Conservation (phyloP, 2,797 vertebrate species). For the Leptatherina wallacei region DNA sequence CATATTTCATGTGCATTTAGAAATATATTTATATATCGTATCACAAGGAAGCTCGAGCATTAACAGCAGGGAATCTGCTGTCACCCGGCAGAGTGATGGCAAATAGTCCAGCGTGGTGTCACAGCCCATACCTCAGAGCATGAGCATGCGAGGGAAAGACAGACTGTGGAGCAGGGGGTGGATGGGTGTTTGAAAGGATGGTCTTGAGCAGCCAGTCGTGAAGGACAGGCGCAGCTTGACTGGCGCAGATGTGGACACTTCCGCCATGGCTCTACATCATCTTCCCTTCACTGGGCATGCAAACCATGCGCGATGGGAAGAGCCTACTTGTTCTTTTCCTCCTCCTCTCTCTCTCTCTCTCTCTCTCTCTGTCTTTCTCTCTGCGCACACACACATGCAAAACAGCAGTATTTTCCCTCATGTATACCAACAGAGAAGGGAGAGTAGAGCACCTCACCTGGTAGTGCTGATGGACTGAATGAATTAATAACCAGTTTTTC, state of each 20-base stretch:
- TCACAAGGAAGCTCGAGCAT: constrained; percentile 54
- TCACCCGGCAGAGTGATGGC: constrained; percentile 79
- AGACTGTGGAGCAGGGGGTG: constrained; percentile 56
- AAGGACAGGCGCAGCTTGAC: constrained; percentile 88
- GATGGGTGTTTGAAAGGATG: constrained; percentile 76
- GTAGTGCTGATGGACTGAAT: constrained; percentile 10
- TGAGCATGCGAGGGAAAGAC: constrained; percentile 51
- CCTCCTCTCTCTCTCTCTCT: constrained; percentile 40
- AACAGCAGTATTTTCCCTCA: constrained; percentile 81
- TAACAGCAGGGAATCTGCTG: constrained; percentile 58
- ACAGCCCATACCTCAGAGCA: constrained; percentile 78
- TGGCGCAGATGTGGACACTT: constrained; percentile 89
- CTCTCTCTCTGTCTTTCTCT: constrained; percentile 44
- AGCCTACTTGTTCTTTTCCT: constrained; percentile 44
- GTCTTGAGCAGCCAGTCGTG: constrained; percentile 89
- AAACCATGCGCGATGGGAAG: constrained; percentile 70
- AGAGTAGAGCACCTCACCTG: constrained; percentile 15
- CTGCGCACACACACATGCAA: constrained; percentile 65
- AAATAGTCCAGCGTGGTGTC: constrained; percentile 79
- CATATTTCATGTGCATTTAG: constrained; percentile 52
- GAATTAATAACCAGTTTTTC: constrained; percentile 19
- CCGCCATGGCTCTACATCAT: constrained; percentile 91
- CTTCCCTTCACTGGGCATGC: constrained; percentile 89
- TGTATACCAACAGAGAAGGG: constrained; percentile 38
- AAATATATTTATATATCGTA: constrained; percentile 71